Conservation (phyloP, 2,113 vertebrate species). For the Columba livia region DNA sequence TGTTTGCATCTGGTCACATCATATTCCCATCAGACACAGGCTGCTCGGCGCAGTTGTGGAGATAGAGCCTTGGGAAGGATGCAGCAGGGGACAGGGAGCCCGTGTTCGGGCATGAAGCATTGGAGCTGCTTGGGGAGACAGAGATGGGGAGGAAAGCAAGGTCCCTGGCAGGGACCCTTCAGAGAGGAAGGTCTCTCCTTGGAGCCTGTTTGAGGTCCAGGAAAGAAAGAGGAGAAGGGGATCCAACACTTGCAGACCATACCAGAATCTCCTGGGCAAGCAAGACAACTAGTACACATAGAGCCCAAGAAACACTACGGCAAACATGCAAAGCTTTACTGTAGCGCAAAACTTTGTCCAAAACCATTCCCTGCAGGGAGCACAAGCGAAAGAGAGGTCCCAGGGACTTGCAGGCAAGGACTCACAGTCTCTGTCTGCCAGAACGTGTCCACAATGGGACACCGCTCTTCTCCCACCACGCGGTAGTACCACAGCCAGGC, state of each 20-base stretch:
- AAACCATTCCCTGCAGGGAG: neutral
- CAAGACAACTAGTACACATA: neutral
- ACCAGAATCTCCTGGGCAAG: neutral
- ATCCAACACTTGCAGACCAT: neutral
- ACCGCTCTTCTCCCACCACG: slow-evolving; percentile 89
- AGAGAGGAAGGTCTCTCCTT: neutral
- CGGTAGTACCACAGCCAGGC: slow-evolving; percentile 96
- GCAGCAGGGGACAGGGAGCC: neutral
- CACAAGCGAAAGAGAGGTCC: neutral
- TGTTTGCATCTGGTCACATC: neutral
- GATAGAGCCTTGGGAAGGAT: neutral
- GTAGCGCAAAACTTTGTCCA: too few species aligned
- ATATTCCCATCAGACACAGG: neutral
- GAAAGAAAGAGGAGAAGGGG: neutral
- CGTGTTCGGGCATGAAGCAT: neutral
- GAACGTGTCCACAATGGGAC: slow-evolving; percentile 95
- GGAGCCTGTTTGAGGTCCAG: neutral
- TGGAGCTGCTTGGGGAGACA: neutral
- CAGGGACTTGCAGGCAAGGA: neutral
- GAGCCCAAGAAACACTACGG: neutral
- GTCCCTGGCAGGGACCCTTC: neutral
- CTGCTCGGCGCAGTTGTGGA: neutral
- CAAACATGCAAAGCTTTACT: neutral
- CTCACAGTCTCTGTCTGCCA: slow-evolving; percentile 98
- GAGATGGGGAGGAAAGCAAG: neutral